Conservation (phyloP, 2,888 invertebrate species). For the Agriopis marginaria region DNA sequence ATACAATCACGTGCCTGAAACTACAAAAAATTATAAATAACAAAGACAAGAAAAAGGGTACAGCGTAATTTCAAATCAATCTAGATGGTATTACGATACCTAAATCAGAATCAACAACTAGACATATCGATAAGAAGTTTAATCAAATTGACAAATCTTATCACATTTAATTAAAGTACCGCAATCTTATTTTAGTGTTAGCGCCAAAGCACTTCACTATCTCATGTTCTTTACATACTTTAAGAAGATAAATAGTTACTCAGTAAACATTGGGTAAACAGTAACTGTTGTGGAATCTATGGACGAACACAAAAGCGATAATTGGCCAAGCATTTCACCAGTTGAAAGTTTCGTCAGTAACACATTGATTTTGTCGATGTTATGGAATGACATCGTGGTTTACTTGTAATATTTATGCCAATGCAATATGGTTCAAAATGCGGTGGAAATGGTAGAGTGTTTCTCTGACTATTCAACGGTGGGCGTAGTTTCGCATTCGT, state of each 20-base stretch:
- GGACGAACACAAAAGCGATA: constrained; percentile 38
- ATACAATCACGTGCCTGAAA: neutral
- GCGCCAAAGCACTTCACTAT: constrained; percentile 13
- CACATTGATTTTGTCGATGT: constrained; percentile 14
- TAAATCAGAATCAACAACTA: constrained; percentile 22
- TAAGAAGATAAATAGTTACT: constrained; percentile 9
- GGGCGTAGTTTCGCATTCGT: constrained; percentile 23
- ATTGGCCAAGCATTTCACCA: constrained; percentile 38
- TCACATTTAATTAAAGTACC: constrained; percentile 26
- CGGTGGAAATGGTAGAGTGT: neutral
- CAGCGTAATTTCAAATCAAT: constrained; percentile 2
- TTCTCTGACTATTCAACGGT: constrained; percentile 2
- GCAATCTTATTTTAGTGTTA: constrained; percentile 23
- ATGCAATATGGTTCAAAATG: constrained; percentile 16
- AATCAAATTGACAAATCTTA: constrained; percentile 16
- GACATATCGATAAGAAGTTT: neutral
- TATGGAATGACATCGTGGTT: neutral
- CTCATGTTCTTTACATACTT: constrained; percentile 3
- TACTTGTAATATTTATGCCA: constrained; percentile 9
- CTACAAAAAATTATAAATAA: neutral
- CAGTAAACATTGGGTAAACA: neutral
- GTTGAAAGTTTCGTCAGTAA: constrained; percentile 33
- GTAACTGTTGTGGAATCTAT: constrained; percentile 9
- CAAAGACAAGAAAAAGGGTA: neutral
- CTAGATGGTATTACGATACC: neutral